These are phyloP conservation scores for Rhineura floridana DNA, from an alignment of 2,113 vertebrate genomes.

Conservation along the genomic window DNA sequence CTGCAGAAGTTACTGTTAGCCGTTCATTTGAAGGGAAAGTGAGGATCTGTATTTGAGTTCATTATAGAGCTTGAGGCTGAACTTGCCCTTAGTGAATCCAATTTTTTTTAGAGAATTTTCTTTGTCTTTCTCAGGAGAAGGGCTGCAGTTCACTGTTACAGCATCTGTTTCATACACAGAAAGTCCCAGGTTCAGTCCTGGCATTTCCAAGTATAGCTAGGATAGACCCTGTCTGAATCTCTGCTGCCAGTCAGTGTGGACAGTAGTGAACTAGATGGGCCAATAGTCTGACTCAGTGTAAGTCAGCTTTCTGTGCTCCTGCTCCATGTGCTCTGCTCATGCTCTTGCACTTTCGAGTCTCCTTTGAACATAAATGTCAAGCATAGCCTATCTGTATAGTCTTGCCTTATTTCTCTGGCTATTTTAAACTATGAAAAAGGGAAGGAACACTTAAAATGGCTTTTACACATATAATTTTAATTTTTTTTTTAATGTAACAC, in stretches of 20 bases:
- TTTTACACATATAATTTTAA: not conserved
- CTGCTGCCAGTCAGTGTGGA: too few relatives aligned
- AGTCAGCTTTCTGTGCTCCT: too few relatives aligned
- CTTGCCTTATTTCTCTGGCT: not conserved
- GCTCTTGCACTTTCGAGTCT: not conserved
- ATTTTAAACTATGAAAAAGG: not conserved
- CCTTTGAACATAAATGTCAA: not conserved
- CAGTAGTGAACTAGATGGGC: too few relatives aligned
- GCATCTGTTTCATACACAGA: too few relatives aligned
- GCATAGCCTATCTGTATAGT: not conserved
- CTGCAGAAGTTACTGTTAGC: not conserved
- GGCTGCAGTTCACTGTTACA: too few relatives aligned
- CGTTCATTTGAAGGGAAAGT: not conserved
- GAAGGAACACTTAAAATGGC: not conserved
- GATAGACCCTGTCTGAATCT: too few relatives aligned
- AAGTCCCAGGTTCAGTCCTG: too few relatives aligned
- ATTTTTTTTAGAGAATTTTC: not conserved
- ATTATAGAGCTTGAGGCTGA: not conserved
- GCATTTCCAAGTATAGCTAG: too few relatives aligned
- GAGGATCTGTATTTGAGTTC: not conserved
- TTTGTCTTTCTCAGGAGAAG: too few relatives aligned
- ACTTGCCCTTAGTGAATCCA: not conserved
- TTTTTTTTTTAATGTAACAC: too few relatives aligned
- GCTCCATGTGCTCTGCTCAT: not conserved
- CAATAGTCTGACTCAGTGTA: too few relatives aligned